A percentile compares a stretch with the other conserved stretches of the same genome.
Evolutionary conservation across 2,797 vertebrate species (phyloP).

Genomic region (Sandelia bainsii): DNA sequence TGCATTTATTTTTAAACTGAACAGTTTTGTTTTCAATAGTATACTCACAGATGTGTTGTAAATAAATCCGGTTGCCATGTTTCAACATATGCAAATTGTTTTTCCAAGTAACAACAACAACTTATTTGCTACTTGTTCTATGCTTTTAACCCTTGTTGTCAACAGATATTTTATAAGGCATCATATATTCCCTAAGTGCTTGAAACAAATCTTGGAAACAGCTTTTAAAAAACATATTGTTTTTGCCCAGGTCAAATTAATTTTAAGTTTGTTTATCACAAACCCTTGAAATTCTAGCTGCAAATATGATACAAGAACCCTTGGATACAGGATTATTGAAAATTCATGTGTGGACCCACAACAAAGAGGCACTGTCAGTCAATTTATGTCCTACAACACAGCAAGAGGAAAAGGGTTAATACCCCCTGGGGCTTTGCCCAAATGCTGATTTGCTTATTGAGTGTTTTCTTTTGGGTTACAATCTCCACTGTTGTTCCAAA

Average conservation of each 20-base stretch:
- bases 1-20: background rate
- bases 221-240: background rate
- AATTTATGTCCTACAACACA: background rate
- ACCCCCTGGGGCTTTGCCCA: background rate
- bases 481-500: constrained; percentile 15
- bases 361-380: background rate
- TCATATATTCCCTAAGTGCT: background rate
- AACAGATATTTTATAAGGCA: background rate
- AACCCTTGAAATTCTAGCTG: background rate
- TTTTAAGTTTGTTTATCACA: background rate
- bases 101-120: background rate
- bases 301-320: background rate
- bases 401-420: background rate
- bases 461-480: background rate
- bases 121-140: background rate
- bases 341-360: background rate
- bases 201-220: constrained; percentile 7
- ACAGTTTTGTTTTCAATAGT: background rate
- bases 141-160: background rate
- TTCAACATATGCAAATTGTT: background rate
- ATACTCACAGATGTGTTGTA: constrained; percentile 23
- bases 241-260: constrained; percentile 6
- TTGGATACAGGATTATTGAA: background rate
- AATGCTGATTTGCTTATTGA: background rate
- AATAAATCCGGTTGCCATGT: background rate